Base-by-base conservation (phyloP, 1,140 invertebrate species). In the Tetragonula clypearis region DNA sequence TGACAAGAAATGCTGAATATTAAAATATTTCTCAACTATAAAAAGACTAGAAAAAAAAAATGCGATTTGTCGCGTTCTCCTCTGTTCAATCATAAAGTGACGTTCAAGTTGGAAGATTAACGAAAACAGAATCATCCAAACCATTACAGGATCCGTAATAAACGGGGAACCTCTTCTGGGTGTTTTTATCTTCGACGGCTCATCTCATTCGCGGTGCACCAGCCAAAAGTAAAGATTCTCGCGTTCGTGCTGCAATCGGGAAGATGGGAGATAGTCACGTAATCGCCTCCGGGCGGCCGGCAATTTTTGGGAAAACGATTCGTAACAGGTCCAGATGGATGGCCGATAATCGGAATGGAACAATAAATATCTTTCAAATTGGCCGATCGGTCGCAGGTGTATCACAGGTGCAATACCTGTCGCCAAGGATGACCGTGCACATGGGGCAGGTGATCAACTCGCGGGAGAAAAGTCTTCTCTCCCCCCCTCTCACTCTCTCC, bases 371-470 rank as follows among this genome's bases (percentile, higher is more conserved):
- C 78, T 87, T 88, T 81, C 60, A 66, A 88, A 88, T 85, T 79
- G 69, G 35, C 26, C 82, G 78, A 88, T 88, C 77, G 66, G 82
- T 68, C 79, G 83, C 87, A 88, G 87, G 87, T 88, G 87, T 88
- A 85, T 88, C 85, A 88, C 87, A 88, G 87, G 87, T 88, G 87
- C 86, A 72, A 88, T 88, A 88, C 82, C 87, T 88, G 87, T 88
- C 87, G 86, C 69, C 87, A 82, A 53, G 69, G 68, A 88, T 88
- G 74, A 88, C 69, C 53, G 35, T 77, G 83, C 86, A 88, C 74
- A 88, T 82, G 87, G 87, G 17, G 86, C 87, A 88, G 87, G 87
- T 88, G 87, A 88, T 88, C 80, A 65, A 19, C 30, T 11, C 17
- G 3, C 66, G 30, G 60, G 56, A 74, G 82, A 82, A 79, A 85